Base-by-base conservation (phyloP, 2,888 invertebrate genomes). In the Idaea straminata region DNA sequence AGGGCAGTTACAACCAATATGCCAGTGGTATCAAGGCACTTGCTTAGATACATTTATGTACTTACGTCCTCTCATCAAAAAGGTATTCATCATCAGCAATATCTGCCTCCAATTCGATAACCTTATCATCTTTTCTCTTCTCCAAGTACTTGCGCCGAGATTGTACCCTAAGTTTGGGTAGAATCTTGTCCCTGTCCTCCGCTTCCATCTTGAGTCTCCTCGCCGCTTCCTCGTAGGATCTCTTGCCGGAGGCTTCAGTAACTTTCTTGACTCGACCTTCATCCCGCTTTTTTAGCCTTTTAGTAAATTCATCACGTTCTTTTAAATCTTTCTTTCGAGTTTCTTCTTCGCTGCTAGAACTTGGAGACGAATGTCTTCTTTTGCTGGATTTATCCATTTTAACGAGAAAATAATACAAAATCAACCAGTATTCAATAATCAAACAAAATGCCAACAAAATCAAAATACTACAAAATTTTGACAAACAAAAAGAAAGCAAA, bases 41-140 rank as follows among this genome's bases (percentile, higher is more conserved):
- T 36, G 15, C 25, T 15, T 35, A 64, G 10, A n/a, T 64, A 59
- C 34, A 59, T 34, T 34, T 25, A 59, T 25, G 61, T 70, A 93
- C 95, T 94, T 94, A 98, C 96, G 96, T 94, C 82, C 96, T 95
- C 71, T 97, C 97, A 64, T 97, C 96, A 87, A 99, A 99, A 0
- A 99, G 94, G 83, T 97, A 98, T 87, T 99, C 98, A 92, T 99
- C 99, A 87, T 99, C 99, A 61, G 95, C 92, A 67, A 99, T 97
- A 82, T 99, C 98, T 5, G 96, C 97, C 89, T 99, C 99, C 63
- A 99, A 90, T 85, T 99, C 99, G 10, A 96, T 95, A 57, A 99
- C 95, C 92, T 99, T 99, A 82, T 99, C 99, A 66, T 97, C 98
- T 87, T 99, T 98, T 61, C 99, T 94, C 86, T 99, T 99, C 82